A percentile compares a stretch with the other conserved stretches of the same genome.
phyloP scores from a whole-genome alignment of 2,113 vertebrate genomes.

The Symphodus melops region DNA sequence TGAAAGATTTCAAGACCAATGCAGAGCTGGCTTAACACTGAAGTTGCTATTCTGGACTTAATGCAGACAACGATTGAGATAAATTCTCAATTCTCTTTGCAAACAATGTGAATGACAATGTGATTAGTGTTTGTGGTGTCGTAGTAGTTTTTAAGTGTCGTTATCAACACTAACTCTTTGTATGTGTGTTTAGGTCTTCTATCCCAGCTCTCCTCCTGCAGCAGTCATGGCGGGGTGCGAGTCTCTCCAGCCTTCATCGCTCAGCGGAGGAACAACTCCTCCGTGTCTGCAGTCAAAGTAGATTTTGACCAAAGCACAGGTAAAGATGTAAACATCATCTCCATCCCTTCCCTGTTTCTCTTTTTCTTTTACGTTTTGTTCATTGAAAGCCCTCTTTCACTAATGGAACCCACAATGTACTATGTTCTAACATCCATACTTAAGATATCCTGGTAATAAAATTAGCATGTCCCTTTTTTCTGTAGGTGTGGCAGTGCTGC shows the following conservation, averaged over 20 bases:
- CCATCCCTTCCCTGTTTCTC: not conserved
- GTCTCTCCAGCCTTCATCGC: constrained; percentile 35
- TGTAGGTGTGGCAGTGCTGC: constrained; percentile 88
- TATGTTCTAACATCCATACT: not conserved
- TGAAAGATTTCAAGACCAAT: no score
- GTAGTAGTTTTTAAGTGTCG: no score
- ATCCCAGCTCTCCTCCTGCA: constrained; percentile 56
- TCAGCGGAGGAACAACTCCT: constrained; percentile 71
- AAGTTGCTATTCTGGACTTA: no score
- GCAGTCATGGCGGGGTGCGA: constrained; percentile 50
- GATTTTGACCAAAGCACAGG: constrained; percentile 85
- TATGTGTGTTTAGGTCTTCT: constrained; percentile 56
- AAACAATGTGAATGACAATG: no score
- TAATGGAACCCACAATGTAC: no score
- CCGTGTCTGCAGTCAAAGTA: constrained; percentile 81
- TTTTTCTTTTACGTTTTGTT: not conserved
- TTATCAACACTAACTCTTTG: not conserved
- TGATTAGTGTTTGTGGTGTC: no score
- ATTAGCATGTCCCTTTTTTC: not conserved
- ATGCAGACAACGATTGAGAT: no score
- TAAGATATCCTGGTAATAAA: not conserved
- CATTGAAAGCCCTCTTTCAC: not conserved
- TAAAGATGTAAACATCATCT: constrained; percentile 35
- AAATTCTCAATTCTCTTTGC: no score
- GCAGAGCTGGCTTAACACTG: no score